Conservation (phyloP, 2,888 invertebrate genomes). For the Parascotia fuliginaria region DNA sequence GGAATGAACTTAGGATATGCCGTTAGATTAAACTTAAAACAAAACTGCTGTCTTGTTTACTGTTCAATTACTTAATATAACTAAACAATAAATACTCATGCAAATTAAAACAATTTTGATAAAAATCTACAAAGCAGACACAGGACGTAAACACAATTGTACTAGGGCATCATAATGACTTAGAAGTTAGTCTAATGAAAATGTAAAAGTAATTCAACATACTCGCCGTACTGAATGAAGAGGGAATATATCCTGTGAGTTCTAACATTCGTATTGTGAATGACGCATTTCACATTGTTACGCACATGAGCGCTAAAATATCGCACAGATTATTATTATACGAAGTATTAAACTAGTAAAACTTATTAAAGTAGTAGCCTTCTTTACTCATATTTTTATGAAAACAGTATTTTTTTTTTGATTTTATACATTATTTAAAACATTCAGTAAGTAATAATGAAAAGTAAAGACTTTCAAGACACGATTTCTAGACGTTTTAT, state of each 20-base stretch:
- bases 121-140: background rate
- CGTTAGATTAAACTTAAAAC: background rate
- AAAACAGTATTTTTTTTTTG: no score
- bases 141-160: conserved; percentile 3
- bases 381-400: no score
- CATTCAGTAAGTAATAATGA: no score
- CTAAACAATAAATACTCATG: no score
- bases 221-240: conserved; percentile 28
- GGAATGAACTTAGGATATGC: conserved; percentile 4
- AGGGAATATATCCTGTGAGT: conserved; percentile 42
- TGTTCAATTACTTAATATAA: no score
- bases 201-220: conserved; percentile 7
- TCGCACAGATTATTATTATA: conserved; percentile 10
- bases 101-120: background rate
- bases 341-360: no score
- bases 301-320: conserved; percentile 38
- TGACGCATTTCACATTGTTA: conserved; percentile 23
- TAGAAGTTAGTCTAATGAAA: conserved; percentile 4
- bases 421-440: no score
- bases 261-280: conserved; percentile 40
- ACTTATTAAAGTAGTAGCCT: no score
- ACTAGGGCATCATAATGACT: conserved; percentile 16
- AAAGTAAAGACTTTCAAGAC: no score
- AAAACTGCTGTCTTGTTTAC: no score
- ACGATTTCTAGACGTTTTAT: no score